phyloP scores from a whole-genome alignment of 2,113 vertebrate genomes.

The Eidolon helvum region DNA sequence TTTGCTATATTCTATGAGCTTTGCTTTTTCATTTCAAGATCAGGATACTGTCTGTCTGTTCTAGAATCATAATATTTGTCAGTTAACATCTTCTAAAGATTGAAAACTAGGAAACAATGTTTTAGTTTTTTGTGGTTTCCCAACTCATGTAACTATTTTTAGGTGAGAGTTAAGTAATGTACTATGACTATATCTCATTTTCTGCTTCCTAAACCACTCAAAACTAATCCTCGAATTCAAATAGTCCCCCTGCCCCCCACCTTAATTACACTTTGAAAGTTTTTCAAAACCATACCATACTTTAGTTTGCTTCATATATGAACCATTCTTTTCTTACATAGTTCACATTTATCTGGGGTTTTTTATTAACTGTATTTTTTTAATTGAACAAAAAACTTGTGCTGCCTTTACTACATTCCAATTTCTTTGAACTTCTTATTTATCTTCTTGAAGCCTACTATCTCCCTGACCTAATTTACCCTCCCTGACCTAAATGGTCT shows the following conservation, averaged over 20 bases:
- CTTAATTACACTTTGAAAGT: not conserved
- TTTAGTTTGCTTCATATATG: not conserved
- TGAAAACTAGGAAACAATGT: not conserved
- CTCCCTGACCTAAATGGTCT: not conserved
- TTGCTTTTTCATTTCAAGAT: not conserved
- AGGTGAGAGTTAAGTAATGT: not conserved
- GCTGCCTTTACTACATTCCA: not conserved
- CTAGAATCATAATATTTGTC: not conserved
- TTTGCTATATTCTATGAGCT: not conserved
- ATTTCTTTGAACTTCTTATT: not conserved
- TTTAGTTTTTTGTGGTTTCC: not conserved
- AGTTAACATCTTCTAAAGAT: not conserved
- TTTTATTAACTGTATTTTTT: not conserved
- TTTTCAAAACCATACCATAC: not conserved
- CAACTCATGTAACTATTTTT: not conserved
- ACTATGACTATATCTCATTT: not conserved
- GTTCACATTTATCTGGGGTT: not conserved
- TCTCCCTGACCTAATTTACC: not conserved
- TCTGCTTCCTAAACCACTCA: not conserved
- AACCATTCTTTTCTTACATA: not conserved
- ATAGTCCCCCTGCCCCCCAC: not conserved
- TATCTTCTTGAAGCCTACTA: not conserved
- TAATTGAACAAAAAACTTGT: not conserved
- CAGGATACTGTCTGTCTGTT: not conserved
- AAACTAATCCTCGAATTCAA: not conserved